Percentiles rank a stretch among this genome's conserved stretches.
phyloP scores from a whole-genome alignment of 2,797 vertebrate genomes.

The Psittacula derbiana region DNA sequence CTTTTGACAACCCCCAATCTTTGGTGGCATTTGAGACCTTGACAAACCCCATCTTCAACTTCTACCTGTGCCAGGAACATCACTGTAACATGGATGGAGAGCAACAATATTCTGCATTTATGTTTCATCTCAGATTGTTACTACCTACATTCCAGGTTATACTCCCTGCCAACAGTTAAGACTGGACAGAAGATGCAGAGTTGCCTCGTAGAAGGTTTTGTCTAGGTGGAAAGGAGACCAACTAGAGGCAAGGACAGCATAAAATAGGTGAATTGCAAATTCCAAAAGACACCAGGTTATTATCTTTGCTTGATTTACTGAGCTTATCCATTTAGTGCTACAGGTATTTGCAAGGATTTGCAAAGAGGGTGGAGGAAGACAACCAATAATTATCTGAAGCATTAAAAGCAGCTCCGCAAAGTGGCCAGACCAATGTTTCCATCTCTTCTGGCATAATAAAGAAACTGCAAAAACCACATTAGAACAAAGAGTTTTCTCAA shows the following conservation, averaged over 20 bases:
- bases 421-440: neutral
- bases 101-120: neutral
- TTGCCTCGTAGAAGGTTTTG: neutral
- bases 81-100: fast-evolving
- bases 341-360: neutral
- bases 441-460: neutral
- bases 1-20: neutral
- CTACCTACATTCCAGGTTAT: neutral
- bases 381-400: neutral
- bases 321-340: neutral
- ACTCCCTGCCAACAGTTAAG: neutral
- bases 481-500: neutral
- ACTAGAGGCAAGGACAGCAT: neutral
- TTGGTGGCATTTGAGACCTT: neutral
- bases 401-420: neutral
- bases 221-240: neutral
- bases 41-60: neutral
- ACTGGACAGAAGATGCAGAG: fast-evolving
- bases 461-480: neutral
- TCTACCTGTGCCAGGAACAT: neutral
- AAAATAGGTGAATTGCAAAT: neutral
- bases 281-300: neutral
- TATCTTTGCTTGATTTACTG: neutral
- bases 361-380: neutral
- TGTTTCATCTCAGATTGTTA: fast-evolving